Base-by-base conservation (phyloP, 1,140 invertebrate species). In the Trypoxylus dichotomus region DNA sequence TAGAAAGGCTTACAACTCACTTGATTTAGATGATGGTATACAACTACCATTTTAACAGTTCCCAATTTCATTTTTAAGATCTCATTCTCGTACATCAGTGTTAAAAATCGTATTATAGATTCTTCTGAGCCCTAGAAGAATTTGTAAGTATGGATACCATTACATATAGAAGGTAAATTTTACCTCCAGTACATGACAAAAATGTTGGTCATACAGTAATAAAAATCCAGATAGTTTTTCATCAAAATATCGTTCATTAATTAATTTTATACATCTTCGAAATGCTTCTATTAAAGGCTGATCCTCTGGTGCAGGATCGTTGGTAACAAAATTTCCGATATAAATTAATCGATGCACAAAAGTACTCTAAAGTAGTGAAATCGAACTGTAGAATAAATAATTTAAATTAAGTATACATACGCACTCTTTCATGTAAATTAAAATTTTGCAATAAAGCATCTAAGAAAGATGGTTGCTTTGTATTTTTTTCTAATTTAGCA, bases 181-280 rank as follows among this genome's bases (percentile, higher is more conserved):
- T 75, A 75, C 74, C 74, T 75, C 74, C n/a, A 75, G 3, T 25
- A 75, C 41, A 42, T 75, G 74, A 24, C 74, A 54, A 32, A 75
- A 75, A 29, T 75, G n/a, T 25, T 54, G 32, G 6, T 54, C 24
- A 54, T 47, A 54, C 10, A 42, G n/a, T 25, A 75, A 75, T 43
- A 75, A 54, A 54, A 47, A 75, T 0, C 74, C 74, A n/a, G 74
- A 24, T 19, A 75, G 5, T 58, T 43, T 43, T 54, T 75, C 74
- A 27, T 75, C 74, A 54, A 42, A 47, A 13, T 75, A 75, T 24
- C 43, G 41, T 24, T 75, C 74, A 15, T 75, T 75, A 24, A 75
- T 75, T 8, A 25, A 25, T 27, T 75, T 75, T 25, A 75, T 47
- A 42, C 3, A 25, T 75, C 21, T 75, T n/a, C 32, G 32, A 75